These are phyloP conservation scores for Decapterus maruadsi DNA, from an alignment of 2,797 vertebrate species.

Conservation along the genomic window DNA sequence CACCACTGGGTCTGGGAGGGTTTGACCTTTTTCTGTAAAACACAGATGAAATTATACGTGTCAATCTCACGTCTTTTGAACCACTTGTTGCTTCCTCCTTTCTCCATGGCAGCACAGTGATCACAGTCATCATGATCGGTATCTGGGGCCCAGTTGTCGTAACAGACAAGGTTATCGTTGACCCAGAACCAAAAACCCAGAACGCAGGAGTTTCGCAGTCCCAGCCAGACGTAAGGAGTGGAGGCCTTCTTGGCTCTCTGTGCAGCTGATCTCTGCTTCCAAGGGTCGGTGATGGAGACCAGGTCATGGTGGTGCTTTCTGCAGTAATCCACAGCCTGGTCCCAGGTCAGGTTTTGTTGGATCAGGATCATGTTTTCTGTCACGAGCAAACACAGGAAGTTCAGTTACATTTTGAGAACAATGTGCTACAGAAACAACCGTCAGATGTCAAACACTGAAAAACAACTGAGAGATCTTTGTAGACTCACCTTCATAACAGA, in stretches of 20 bases:
- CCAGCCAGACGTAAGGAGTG: conserved; percentile 5
- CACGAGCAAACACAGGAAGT: too few relatives aligned
- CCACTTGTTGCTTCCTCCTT: too few relatives aligned
- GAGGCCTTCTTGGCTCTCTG: background rate
- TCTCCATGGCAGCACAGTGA: too few relatives aligned
- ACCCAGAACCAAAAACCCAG: conserved; percentile 59
- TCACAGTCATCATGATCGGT: too few relatives aligned
- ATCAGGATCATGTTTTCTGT: too few relatives aligned
- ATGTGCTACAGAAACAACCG: background rate
- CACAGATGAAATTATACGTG: too few relatives aligned
- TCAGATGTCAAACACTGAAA: background rate
- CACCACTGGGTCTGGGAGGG: too few relatives aligned
- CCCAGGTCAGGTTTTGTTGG: too few relatives aligned
- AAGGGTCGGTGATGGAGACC: background rate
- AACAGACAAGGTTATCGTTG: background rate
- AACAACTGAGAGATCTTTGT: background rate
- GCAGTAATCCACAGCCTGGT: too few relatives aligned
- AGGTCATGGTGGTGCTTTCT: conserved; percentile 9
- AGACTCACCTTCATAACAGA: conserved; percentile 38
- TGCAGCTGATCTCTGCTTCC: rapidly evolving
- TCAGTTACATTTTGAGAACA: rapidly evolving
- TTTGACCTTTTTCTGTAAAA: too few relatives aligned
- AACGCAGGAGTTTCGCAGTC: conserved; percentile 51
- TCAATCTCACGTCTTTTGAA: too few relatives aligned
- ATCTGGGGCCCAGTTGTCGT: background rate